These are phyloP conservation scores for Rotaria socialis DNA, from an alignment of 2,888 invertebrate species.

Conservation along the genomic window DNA sequence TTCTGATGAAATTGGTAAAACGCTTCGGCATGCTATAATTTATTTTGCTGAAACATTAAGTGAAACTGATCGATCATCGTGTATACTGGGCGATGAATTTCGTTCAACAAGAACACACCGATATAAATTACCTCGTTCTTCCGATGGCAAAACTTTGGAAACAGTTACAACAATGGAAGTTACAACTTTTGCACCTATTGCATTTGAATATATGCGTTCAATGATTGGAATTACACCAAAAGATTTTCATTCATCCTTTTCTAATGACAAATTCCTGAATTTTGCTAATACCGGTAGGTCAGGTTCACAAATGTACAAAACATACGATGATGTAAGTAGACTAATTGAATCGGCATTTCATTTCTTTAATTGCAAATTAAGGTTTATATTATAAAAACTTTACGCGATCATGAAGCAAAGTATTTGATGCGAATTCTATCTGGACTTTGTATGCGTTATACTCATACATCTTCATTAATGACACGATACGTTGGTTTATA, in stretches of 20 bases:
- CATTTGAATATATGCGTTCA: background rate
- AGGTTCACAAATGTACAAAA: constrained; percentile 36
- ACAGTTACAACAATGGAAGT: background rate
- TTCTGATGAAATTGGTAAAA: constrained; percentile 25
- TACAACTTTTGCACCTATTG: constrained; percentile 27
- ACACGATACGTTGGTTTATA: constrained; percentile 28
- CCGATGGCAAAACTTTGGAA: background rate
- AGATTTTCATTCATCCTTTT: constrained; percentile 16
- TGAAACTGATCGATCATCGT: background rate
- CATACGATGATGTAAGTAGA: background rate
- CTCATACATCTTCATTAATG: constrained; percentile 6
- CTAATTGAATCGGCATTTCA: background rate
- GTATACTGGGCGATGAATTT: background rate
- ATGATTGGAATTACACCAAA: background rate
- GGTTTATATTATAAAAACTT: constrained; percentile 20
- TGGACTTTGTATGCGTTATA: background rate
- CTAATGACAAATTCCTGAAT: background rate
- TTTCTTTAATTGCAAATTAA: background rate
- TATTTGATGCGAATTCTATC: background rate
- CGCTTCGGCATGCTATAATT: constrained; percentile 19
- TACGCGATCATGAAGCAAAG: constrained; percentile 33
- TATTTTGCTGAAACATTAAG: constrained; percentile 17
- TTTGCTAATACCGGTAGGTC: constrained; percentile 12
- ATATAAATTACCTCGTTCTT: background rate
- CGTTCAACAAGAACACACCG: background rate